Evolutionary conservation across 1,140 invertebrate species (phyloP).

Genomic region (Stenopsyche tienmushanensis): DNA sequence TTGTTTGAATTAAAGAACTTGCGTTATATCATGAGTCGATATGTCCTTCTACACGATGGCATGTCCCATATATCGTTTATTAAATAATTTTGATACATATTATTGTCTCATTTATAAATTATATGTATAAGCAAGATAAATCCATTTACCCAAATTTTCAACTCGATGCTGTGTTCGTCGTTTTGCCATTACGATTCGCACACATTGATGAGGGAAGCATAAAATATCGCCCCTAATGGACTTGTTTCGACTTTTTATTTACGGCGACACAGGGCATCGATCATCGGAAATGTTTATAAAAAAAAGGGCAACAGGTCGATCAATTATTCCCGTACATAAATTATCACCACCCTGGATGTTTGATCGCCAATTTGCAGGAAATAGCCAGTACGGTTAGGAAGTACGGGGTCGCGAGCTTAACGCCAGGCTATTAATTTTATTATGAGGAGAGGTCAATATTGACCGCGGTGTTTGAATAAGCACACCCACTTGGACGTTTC

Average conservation of each 20-base stretch:
- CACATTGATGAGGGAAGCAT: too few species aligned
- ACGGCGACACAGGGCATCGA: slow-evolving; percentile 4
- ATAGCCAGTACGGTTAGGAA: background rate
- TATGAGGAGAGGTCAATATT: slow-evolving; percentile 15
- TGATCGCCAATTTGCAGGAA: slow-evolving; percentile 18
- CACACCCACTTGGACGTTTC: slow-evolving; percentile 1
- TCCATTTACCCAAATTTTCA: too few species aligned
- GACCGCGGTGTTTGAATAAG: slow-evolving; percentile 8
- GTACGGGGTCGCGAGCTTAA: background rate
- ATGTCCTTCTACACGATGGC: too few species aligned
- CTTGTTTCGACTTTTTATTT: background rate
- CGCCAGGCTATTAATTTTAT: slow-evolving; percentile 11
- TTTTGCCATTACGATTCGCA: too few species aligned
- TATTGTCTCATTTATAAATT: too few species aligned
- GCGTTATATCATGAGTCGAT: too few species aligned
- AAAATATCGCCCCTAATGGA: too few species aligned
- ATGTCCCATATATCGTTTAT: too few species aligned
- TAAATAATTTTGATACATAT: too few species aligned
- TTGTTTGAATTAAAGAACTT: too few species aligned
- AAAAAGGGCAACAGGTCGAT: slow-evolving; percentile 12
- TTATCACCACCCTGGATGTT: slow-evolving; percentile 8
- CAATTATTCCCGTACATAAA: slow-evolving; percentile 22
- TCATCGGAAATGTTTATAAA: background rate
- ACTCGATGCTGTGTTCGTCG: too few species aligned
- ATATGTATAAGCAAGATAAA: too few species aligned